These are phyloP conservation scores for Nannobrachium achirus DNA, from an alignment of 2,113 vertebrate species.

Conservation along the genomic window DNA sequence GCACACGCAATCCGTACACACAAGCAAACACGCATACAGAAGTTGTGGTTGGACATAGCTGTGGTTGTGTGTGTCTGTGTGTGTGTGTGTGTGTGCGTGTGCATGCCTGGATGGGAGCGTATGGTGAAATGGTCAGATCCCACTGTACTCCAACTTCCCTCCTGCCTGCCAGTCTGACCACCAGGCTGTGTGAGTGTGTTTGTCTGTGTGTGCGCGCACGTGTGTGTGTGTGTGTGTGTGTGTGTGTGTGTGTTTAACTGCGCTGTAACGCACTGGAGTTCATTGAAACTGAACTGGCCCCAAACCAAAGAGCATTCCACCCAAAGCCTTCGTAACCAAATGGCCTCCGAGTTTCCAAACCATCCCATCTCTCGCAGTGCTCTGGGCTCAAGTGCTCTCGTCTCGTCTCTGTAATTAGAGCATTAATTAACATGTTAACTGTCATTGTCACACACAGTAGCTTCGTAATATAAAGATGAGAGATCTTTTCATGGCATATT, in stretches of 20 bases:
- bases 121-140: slow-evolving; percentile 58
- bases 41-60: slow-evolving; percentile 38
- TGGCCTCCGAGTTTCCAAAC: slow-evolving; percentile 15
- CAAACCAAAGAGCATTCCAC: slow-evolving; percentile 36
- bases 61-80: slow-evolving; percentile 19
- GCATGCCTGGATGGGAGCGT: slow-evolving; percentile 49
- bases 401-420: slow-evolving; percentile 1
- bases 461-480: no score
- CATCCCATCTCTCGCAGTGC: slow-evolving; percentile 1
- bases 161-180: slow-evolving; percentile 73
- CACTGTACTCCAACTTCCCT: slow-evolving; percentile 55
- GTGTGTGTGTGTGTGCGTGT: slow-evolving; percentile 37
- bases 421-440: not conserved
- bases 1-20: slow-evolving; percentile 2
- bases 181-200: slow-evolving; percentile 38
- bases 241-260: not conserved
- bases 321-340: slow-evolving; percentile 1
- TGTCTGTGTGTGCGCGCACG: slow-evolving; percentile 33
- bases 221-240: slow-evolving; percentile 14
- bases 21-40: slow-evolving; percentile 11
- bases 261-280: slow-evolving; percentile 4
- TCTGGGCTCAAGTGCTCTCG: slow-evolving; percentile 13
- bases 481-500: slow-evolving; percentile 2
- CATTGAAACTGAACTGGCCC: slow-evolving; percentile 18
- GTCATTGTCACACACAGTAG: not conserved